Conservation (phyloP, 2,888 invertebrate genomes). For the Silvanus unidentatus region DNA sequence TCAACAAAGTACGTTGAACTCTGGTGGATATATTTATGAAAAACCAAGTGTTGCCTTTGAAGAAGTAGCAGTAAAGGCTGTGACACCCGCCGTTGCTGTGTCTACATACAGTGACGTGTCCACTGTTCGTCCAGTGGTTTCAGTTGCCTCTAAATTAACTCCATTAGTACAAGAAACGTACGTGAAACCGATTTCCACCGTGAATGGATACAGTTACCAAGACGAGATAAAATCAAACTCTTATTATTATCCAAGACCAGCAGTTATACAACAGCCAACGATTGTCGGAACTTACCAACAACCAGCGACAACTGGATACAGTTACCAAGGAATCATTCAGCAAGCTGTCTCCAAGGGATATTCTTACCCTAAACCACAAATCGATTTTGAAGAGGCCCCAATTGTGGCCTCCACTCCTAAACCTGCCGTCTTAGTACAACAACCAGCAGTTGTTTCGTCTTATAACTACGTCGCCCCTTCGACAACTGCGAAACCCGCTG, state of each 20-base stretch:
- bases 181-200: not conserved
- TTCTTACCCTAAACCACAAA: slow-evolving; percentile 5
- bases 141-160: not conserved
- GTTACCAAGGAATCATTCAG: slow-evolving; percentile 44
- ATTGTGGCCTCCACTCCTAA: slow-evolving; percentile 5
- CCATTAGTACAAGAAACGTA: not conserved
- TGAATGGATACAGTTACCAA: not conserved
- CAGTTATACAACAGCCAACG: not conserved
- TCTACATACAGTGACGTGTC: not conserved
- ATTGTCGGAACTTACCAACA: slow-evolving; percentile 35
- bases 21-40: slow-evolving; percentile 38
- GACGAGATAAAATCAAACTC: not conserved
- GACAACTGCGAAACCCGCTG: slow-evolving; percentile 3
- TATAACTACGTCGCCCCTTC: slow-evolving; percentile 8
- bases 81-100: slow-evolving; percentile 14
- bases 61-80: slow-evolving; percentile 16
- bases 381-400: slow-evolving; percentile 12
- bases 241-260: slow-evolving; percentile 2
- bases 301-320: slow-evolving; percentile 44
- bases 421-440: slow-evolving; percentile 8
- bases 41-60: slow-evolving; percentile 26
- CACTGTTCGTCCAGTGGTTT: too few relatives aligned
- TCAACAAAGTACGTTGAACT: slow-evolving; percentile 25
- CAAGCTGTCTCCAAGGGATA: slow-evolving; percentile 19
- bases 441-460: slow-evolving; percentile 15